Base-by-base conservation (phyloP, 2,113 vertebrate genomes). In the Taurulus bubalis region DNA sequence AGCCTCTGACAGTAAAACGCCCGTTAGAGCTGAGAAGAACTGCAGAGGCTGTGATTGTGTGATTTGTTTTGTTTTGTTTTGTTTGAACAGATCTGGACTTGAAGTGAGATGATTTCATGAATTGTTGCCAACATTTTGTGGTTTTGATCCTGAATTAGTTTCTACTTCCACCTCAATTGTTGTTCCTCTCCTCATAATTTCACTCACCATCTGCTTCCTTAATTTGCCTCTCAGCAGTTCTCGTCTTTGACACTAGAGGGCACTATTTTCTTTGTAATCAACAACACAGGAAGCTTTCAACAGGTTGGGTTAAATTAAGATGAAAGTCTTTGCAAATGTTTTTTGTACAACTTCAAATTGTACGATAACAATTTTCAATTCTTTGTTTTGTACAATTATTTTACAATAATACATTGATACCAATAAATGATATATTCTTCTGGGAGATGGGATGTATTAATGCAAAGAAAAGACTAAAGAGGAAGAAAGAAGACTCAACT, bases 181-280 rank as follows among this genome's bases (percentile, higher is more conserved):
- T 55, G 4, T 28, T 30, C 34, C 4, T 40, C n/a, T 15, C 30
- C 14, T 40, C 32, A 49, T 22, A 5, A 60, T 34, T 73, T 20
- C n/a, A n/a, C 24, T 63, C 40, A 26, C 18, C 14, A 36, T 67
- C 18, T 67, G 62, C 63, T 49, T 28, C 36, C 42, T 71, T 3
- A 6, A 8, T 34, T 30, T 45, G 6, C 42, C 6, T n/a, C 30
- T 32, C 14, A 30, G 40, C 47, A 77, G 38, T 73, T 73, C 60
- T 62, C 26, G 0, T 75, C 8, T 26, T 26, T 20, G 26, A 67
- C 84, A 86, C 83, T 63, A 84, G 90, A 91, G 75, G 83, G 77
- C 73, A 15, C 34, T 51, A 22, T 66, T 71, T 66, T 69, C 63
- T 75, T 11, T 78, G 0, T n/a, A 71, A 74, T 85, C 22, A 70